Evolutionary conservation across 1,140 invertebrate genomes (phyloP).

Genomic region (Trigoniulus corallinus): DNA sequence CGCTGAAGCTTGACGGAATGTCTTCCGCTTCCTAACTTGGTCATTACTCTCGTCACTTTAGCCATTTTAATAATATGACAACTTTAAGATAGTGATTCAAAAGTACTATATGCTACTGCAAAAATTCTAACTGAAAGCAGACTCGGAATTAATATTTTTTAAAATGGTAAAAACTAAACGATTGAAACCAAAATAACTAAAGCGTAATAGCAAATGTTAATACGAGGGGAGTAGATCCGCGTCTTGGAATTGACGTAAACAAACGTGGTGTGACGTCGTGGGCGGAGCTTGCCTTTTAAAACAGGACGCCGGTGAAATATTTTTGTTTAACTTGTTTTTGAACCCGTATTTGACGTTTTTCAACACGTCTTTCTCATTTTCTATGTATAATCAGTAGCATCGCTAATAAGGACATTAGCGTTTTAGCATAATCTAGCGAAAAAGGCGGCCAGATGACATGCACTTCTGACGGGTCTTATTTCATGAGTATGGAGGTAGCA

Average conservation of each 20-base stretch:
- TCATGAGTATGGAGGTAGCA: not conserved
- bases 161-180: not conserved
- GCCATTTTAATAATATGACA: no score
- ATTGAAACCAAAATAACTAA: not conserved
- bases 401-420: not conserved
- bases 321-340: not conserved
- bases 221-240: not conserved
- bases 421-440: not conserved
- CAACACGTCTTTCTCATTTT: not conserved
- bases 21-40: no score
- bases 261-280: not conserved
- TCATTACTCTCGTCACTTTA: no score
- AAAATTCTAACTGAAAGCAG: not conserved
- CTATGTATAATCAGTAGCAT: not conserved
- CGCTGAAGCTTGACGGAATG: no score
- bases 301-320: not conserved
- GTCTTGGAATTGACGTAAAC: not conserved
- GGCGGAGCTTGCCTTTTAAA: not conserved
- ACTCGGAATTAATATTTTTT: not conserved
- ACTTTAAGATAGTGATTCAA: no score
- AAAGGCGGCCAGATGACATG: not conserved
- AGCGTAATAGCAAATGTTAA: not conserved
- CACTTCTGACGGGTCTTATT: not conserved
- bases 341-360: no score
- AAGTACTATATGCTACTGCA: not conserved